These are phyloP conservation scores for Neofelis nebulosa DNA, from an alignment of 2,113 vertebrate genomes.

Conservation along the genomic window DNA sequence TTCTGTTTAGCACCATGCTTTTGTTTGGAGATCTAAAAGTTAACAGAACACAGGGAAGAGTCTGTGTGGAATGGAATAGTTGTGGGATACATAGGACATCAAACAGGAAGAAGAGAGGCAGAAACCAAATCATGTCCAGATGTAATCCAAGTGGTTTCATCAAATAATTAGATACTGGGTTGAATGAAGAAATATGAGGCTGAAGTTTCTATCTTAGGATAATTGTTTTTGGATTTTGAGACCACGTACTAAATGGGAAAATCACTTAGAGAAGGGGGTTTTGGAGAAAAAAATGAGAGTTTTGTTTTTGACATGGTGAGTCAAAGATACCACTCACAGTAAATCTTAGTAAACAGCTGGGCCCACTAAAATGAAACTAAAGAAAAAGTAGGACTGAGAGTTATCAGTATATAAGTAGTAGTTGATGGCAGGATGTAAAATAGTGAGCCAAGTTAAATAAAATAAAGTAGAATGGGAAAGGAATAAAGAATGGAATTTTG, in stretches of 20 bases:
- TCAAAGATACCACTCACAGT: not conserved
- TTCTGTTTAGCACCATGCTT: not conserved
- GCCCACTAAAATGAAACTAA: not conserved
- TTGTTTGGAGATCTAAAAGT: not conserved
- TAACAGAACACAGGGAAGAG: not conserved
- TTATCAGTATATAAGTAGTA: not conserved
- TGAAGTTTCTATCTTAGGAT: not conserved
- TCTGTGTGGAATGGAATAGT: not conserved
- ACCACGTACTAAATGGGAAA: not conserved
- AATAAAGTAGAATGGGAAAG: not conserved
- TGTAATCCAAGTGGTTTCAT: not conserved
- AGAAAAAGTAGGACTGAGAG: not conserved
- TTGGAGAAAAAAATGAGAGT: not conserved
- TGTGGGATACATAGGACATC: not conserved
- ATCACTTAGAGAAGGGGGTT: not conserved
- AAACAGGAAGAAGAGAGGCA: not conserved
- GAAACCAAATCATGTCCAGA: not conserved
- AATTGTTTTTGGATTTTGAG: not conserved
- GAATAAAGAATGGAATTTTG: not conserved
- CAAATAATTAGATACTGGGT: not conserved
- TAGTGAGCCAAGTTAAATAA: not conserved
- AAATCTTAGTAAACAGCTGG: not conserved
- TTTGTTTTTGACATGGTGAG: not conserved
- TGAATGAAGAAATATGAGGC: not conserved
- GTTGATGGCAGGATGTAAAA: not conserved